phyloP scores from a whole-genome alignment of 2,113 vertebrate genomes.

The Steatornis caripensis region DNA sequence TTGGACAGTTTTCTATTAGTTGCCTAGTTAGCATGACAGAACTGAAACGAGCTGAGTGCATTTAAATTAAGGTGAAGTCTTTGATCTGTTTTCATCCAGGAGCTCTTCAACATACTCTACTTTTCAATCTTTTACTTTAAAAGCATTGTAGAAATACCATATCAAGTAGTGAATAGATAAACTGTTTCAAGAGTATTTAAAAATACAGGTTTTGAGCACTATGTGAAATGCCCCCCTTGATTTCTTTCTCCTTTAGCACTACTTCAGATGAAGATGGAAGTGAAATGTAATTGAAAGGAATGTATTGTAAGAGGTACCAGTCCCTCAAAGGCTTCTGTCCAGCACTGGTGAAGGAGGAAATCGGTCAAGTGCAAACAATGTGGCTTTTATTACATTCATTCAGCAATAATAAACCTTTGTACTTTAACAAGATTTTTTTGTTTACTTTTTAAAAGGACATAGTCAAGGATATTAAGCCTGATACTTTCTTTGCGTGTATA shows the following conservation, averaged over 20 bases:
- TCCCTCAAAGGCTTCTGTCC: background rate
- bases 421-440: background rate
- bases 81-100: background rate
- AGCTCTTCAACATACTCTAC: background rate
- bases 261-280: background rate
- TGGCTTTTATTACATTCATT: slow-evolving; percentile 13
- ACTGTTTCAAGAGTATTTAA: background rate
- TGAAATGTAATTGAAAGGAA: background rate
- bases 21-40: background rate
- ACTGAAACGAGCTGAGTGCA: background rate
- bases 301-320: background rate
- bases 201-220: background rate
- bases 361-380: slow-evolving; percentile 15
- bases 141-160: background rate
- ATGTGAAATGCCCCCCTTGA: background rate
- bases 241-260: background rate
- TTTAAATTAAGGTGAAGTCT: background rate
- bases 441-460: slow-evolving; percentile 17
- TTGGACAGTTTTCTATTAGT: background rate
- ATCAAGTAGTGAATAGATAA: background rate
- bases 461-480: background rate
- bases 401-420: slow-evolving; percentile 44
- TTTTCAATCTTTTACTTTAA: background rate
- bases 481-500: background rate
- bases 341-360: slow-evolving; percentile 14